phyloP scores from a whole-genome alignment of 1,140 invertebrate species.

The Phymorhynchus buccinoides region DNA sequence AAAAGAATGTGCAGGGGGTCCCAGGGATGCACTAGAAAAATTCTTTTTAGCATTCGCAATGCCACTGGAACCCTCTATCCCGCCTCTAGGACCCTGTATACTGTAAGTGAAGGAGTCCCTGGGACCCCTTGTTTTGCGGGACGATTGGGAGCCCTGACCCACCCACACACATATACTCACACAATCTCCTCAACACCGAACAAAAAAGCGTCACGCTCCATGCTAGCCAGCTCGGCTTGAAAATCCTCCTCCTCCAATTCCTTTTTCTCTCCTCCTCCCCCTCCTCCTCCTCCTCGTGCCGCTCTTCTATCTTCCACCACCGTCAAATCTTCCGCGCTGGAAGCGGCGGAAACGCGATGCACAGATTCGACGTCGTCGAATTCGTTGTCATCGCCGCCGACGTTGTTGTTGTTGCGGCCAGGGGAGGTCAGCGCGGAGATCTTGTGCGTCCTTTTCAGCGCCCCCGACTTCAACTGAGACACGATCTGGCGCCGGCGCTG shows the following conservation, averaged over 20 bases:
- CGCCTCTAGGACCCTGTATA: too few species aligned
- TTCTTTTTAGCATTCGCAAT: too few species aligned
- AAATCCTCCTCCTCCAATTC: background rate
- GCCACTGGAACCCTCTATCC: too few species aligned
- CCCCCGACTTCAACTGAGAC: background rate
- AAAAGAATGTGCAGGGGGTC: too few species aligned
- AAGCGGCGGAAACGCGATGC: background rate
- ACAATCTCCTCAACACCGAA: background rate
- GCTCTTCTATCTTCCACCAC: background rate
- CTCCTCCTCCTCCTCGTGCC: background rate
- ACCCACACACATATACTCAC: background rate
- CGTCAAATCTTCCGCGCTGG: conserved; percentile 9
- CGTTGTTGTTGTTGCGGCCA: background rate
- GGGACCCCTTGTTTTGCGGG: too few species aligned
- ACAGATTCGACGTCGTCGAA: background rate
- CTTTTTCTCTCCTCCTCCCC: background rate
- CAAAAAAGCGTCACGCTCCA: background rate
- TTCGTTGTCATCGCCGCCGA: too few species aligned
- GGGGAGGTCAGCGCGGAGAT: background rate
- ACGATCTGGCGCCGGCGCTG: conserved; percentile 12
- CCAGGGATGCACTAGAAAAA: too few species aligned
- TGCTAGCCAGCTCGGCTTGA: background rate
- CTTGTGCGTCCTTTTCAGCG: background rate
- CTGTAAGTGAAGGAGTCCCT: too few species aligned
- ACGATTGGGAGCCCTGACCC: too few species aligned